Evolutionary conservation across 2,888 invertebrate genomes (phyloP).

Genomic region (Lasioglossum morio): DNA sequence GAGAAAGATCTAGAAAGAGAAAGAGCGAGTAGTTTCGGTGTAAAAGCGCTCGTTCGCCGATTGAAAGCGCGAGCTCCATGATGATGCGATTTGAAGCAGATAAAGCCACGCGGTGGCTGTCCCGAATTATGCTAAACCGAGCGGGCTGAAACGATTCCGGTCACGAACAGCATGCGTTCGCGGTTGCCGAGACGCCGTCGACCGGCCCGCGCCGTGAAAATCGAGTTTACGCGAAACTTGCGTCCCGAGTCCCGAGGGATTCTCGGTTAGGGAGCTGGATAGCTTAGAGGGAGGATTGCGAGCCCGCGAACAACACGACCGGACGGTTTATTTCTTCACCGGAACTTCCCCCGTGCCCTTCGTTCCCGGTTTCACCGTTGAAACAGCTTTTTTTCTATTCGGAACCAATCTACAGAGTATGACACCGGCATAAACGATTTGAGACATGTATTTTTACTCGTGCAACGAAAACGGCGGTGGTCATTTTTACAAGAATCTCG

Average conservation of each 20-base stretch:
- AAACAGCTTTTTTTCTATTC: neutral
- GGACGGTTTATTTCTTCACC: constrained; percentile 45
- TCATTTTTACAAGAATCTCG: neutral
- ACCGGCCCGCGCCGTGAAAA: constrained; percentile 56
- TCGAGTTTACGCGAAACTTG: constrained; percentile 71
- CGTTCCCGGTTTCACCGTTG: neutral
- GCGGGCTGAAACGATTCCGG: constrained; percentile 61
- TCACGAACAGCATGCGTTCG: constrained; percentile 70
- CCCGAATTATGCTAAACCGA: constrained; percentile 67
- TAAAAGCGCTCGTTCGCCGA: constrained; percentile 23
- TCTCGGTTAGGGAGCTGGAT: constrained; percentile 30
- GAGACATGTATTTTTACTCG: neutral
- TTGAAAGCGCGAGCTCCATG: constrained; percentile 41
- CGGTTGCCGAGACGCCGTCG: constrained; percentile 43
- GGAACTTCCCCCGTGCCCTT: neutral
- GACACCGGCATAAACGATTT: neutral
- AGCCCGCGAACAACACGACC: neutral
- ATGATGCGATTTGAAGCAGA: constrained; percentile 41
- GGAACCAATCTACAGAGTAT: neutral
- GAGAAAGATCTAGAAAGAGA: neutral
- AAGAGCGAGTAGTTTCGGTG: neutral
- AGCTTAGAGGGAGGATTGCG: neutral
- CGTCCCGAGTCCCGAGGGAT: constrained; percentile 58
- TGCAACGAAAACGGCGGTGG: neutral
- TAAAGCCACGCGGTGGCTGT: constrained; percentile 52